Base-by-base conservation (phyloP, 2,888 invertebrate genomes). In the Kryphioiulus occultus region DNA sequence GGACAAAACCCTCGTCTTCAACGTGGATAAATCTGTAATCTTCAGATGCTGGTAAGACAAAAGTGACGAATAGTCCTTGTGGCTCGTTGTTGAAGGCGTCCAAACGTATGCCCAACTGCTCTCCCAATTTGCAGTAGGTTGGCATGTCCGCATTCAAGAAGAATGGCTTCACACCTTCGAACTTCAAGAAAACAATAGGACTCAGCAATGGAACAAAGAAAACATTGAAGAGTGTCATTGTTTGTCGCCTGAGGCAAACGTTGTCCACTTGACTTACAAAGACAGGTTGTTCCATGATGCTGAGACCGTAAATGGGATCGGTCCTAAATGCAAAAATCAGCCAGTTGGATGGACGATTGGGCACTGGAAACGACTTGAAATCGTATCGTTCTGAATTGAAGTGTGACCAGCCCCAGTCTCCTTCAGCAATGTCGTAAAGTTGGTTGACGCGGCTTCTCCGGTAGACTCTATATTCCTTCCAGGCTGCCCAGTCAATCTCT, bases 81-180 rank as follows among this genome's bases (percentile, higher is more conserved):
- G 94, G 94, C 95, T 97, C 96, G 92, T 98, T 98, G 93, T 99
- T 99, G 92, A 99, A 98, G 12, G 99, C 96, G 0, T 96, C 96
- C 0, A 98, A 96, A 39, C 98, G 94, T 53, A 99, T 94, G 12
- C 98, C 98, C 59, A 93, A 90, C 90, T 93, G 93, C 90, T 94
- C 94, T 4, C 94, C 94, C 35, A 93, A 91, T 10, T 92, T 91
- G 85, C 92, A 92, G 26, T 91, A 89, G 0, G 91, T 90, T 1
- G 94, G 93, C 82, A 92, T 92, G 89, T 93, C 93, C 5, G 93
- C 91, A 84, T 92, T 92, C 90, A 94, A 93, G 91, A 93, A 93
- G 91, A 94, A 93, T 53, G 93, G 93, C 5, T 93, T 91, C n/a
- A 91, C 90, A 32, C 91, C 92, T 39, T 92, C 91, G 89, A 91